Base-by-base conservation (phyloP, 2,888 invertebrate genomes). In the Atrina japonica region DNA sequence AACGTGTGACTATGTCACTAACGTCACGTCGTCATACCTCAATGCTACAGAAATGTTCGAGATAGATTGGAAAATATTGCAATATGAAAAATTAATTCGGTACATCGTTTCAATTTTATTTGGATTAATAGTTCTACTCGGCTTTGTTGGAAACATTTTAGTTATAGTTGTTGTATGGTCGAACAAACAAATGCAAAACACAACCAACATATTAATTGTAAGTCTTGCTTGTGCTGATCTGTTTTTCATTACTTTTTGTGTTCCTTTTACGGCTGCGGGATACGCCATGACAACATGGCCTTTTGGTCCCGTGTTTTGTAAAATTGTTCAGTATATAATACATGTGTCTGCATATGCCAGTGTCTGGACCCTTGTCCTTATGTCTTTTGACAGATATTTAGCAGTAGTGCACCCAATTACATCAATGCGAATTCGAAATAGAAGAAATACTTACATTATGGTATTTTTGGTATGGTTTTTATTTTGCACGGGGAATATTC, bases 321-420 rank as follows among this genome's bases (percentile, higher is more conserved):
- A 96, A 91, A 94, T 95, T 25, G 95, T 96, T 14, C 96, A 97
- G 90, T 97, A 97, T 88, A 93, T 97, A 88, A 96, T 96, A 79
- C 96, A 96, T 70, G 96, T 97, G 45, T 96, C 96, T 27, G 97
- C 97, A 30, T 97, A 96, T 88, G 96, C 96, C 66, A 96, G 96
- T 84, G 96, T 97, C 5, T 97, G 97, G 91, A 97, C 97, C 0
- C 92, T 98, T 56, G 97, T 97, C 0, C 93, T 97, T 76, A 97
- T 98, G 97, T 96, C 96, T 6, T 91, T 97, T 68, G 97, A 98
- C 91, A 88, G 93, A 77, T 98, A 96, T 89, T 93, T 98, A 90
- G 97, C 97, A 35, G 97, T 98, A 1, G 97, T 97, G 1, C 96
- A 96, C 90, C 97, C 97, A 3, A 95, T 97, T 79, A 93, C 95